Evolutionary conservation across 2,888 invertebrate species (phyloP).

Genomic region (Zaprionus obscuricornis): DNA sequence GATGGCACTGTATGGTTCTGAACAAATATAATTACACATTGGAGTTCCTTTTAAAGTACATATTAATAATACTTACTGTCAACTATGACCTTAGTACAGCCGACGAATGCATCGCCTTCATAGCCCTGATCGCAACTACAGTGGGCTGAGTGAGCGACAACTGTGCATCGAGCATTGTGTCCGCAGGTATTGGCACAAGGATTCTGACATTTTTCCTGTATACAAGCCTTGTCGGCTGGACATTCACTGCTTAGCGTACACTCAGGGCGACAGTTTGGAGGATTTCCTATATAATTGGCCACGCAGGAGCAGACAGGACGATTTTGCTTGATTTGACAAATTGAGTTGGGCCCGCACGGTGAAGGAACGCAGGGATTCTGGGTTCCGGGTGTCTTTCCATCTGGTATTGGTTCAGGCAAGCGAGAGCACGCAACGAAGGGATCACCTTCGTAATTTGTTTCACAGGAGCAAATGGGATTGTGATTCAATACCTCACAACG

Average conservation of each 20-base stretch:
- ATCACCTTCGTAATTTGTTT: constrained; percentile 90
- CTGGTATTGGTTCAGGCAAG: constrained; percentile 70
- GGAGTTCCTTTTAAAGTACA: too few relatives aligned
- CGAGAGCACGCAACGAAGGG: constrained; percentile 88
- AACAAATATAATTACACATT: not conserved
- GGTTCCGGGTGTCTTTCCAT: constrained; percentile 82
- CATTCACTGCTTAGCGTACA: constrained; percentile 93
- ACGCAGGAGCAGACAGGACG: constrained; percentile 92
- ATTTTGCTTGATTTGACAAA: constrained; percentile 91
- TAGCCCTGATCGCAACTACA: constrained; percentile 91
- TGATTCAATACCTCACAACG: constrained; percentile 92
- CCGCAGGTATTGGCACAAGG: constrained; percentile 92
- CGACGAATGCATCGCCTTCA: constrained; percentile 93
- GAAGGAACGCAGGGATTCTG: constrained; percentile 87
- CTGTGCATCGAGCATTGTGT: constrained; percentile 90
- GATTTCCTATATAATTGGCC: constrained; percentile 91
- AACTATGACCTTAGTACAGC: constrained; percentile 86
- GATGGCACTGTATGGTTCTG: constrained; percentile 72
- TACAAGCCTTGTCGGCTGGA: constrained; percentile 90
- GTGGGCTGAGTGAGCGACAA: constrained; percentile 91
- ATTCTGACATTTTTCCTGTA: constrained; percentile 91
- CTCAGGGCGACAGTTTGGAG: constrained; percentile 92
- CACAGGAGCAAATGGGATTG: constrained; percentile 93
- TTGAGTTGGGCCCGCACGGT: constrained; percentile 92
- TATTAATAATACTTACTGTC: constrained; percentile 84